A percentile compares a stretch with the other conserved stretches of the same genome.
Conservation (phyloP, 2,888 invertebrate genomes). For the Tridacna crocea region DNA sequence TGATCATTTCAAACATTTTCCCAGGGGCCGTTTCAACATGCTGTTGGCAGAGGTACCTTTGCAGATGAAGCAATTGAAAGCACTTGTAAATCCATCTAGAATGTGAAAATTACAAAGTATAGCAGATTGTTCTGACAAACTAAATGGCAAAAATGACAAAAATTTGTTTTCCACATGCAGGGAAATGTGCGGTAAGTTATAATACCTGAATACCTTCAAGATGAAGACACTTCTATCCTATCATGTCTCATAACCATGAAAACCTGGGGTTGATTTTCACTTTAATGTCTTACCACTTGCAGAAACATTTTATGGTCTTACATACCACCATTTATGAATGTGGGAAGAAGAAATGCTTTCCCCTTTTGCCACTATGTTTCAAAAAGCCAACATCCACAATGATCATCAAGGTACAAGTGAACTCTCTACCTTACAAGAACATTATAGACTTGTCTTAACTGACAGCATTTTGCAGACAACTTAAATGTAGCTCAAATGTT, state of each 20-base stretch:
- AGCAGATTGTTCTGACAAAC: conserved; percentile 25
- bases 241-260: neutral
- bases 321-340: neutral
- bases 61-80: conserved; percentile 19
- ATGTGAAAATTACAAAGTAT: conserved; percentile 23
- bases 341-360: neutral
- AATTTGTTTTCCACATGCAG: conserved; percentile 30
- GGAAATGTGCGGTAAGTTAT: conserved; percentile 11
- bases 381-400: no score
- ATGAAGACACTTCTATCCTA: neutral
- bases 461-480: no score
- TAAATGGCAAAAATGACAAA: conserved; percentile 31
- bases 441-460: no score
- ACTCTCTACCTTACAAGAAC: no score
- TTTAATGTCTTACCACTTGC: neutral
- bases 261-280: neutral
- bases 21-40: conserved; percentile 13
- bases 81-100: conserved; percentile 28
- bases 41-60: neutral
- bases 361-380: no score
- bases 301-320: no score
- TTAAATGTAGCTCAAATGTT: no score
- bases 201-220: conserved; percentile 23
- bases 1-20: conserved; percentile 20
- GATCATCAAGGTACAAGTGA: no score